Percentiles rank a stretch among this genome's conserved stretches.
Evolutionary conservation across 30 jellyfish, hydroid and myxozoan genomes (phyloP).

Genomic region (Calvadosia cruxmelitensis): DNA sequence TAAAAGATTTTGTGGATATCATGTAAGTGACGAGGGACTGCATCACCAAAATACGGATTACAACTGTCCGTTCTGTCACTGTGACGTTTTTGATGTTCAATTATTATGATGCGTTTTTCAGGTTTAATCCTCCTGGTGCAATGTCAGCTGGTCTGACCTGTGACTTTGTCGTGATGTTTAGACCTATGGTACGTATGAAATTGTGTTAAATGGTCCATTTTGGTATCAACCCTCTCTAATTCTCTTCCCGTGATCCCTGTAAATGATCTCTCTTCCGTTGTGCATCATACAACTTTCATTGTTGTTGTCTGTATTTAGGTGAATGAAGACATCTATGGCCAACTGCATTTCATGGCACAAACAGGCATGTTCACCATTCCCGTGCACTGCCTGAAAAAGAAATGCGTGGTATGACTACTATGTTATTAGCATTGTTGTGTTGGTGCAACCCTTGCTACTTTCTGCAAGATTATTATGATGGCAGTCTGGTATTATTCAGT

Average conservation of each 20-base stretch:
- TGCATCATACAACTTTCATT: neutral
- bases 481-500: no score
- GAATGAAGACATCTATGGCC: conserved; percentile 55
- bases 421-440: neutral
- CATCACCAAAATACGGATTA: no score
- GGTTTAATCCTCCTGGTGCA: conserved; percentile 94
- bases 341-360: conserved; percentile 58
- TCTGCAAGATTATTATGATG: no score
- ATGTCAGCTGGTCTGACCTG: conserved; percentile 98
- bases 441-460: no score
- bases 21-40: conserved; percentile 67
- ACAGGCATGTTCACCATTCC: conserved; percentile 76
- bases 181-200: conserved; percentile 64
- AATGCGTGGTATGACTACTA: conserved; percentile 56
- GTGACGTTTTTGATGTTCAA: neutral
- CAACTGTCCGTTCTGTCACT: neutral
- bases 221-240: no score
- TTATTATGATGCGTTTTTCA: neutral
- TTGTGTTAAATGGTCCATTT: no score
- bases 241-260: no score
- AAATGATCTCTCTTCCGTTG: no score
- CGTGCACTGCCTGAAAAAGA: conserved; percentile 62
- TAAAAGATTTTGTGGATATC: conserved; percentile 82
- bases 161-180: conserved; percentile 64
- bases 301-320: conserved; percentile 21